phyloP scores from a whole-genome alignment of 2,888 invertebrate species.

The Nephrotoma flavescens region DNA sequence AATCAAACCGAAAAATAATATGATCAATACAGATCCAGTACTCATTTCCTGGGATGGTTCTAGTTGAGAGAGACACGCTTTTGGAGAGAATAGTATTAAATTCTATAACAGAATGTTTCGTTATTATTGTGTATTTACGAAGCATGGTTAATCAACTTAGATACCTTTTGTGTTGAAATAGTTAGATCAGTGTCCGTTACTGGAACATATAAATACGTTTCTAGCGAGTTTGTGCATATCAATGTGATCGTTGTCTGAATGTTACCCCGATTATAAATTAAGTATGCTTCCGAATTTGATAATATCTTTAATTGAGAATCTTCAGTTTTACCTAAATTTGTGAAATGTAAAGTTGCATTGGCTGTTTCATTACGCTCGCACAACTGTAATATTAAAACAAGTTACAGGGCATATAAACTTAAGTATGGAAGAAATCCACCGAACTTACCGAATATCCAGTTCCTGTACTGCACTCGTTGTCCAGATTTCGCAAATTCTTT shows the following conservation, averaged over 20 bases:
- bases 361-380: background rate
- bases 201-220: background rate
- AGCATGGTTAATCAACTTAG: background rate
- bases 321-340: background rate
- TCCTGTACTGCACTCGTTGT: background rate
- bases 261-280: background rate
- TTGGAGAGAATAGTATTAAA: background rate
- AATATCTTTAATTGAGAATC: background rate
- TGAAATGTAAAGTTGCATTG: background rate
- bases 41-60: constrained; percentile 8
- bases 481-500: background rate
- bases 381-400: background rate
- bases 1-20: constrained; percentile 42
- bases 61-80: background rate
- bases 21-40: constrained; percentile 43
- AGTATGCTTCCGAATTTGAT: background rate
- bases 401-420: too few species aligned
- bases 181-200: background rate
- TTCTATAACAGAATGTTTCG: background rate
- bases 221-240: background rate
- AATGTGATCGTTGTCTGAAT: background rate
- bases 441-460: constrained; percentile 4
- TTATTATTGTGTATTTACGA: background rate
- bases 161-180: background rate
- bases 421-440: background rate